These are phyloP conservation scores for Heliconius himera DNA, from an alignment of 1,140 invertebrate genomes.

Conservation along the genomic window DNA sequence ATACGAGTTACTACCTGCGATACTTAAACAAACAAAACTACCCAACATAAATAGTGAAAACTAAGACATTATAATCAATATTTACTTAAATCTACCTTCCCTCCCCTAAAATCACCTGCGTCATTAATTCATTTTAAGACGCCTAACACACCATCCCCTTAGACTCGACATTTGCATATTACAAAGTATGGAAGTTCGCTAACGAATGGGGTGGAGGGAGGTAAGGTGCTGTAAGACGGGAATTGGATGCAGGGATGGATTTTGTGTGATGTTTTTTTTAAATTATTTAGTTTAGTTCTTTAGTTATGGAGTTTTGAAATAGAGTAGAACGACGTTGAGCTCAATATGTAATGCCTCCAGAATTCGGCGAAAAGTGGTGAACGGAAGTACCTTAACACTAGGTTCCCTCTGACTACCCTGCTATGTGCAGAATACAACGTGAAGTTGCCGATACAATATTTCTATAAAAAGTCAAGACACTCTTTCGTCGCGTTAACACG, in stretches of 20 bases:
- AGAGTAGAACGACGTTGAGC: too few relatives aligned
- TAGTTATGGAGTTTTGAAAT: too few relatives aligned
- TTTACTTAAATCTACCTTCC: slow-evolving; percentile 32
- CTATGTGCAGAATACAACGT: too few relatives aligned
- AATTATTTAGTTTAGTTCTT: not conserved
- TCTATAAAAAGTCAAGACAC: too few relatives aligned
- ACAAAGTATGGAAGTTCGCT: slow-evolving; percentile 81
- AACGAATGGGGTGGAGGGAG: slow-evolving; percentile 62
- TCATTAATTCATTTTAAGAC: slow-evolving; percentile 82
- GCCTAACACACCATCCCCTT: slow-evolving; percentile 66
- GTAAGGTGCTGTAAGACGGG: slow-evolving; percentile 70
- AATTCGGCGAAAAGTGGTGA: too few relatives aligned
- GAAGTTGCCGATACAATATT: too few relatives aligned
- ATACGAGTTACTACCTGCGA: too few relatives aligned
- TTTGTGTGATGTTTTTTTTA: slow-evolving; percentile 22
- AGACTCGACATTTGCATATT: slow-evolving; percentile 79
- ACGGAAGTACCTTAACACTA: too few relatives aligned
- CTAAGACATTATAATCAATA: slow-evolving; percentile 42
- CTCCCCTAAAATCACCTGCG: slow-evolving; percentile 67
- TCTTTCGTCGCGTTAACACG: too few relatives aligned
- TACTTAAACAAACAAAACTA: slow-evolving; percentile 19
- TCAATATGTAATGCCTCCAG: too few relatives aligned
- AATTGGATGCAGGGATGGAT: slow-evolving; percentile 68
- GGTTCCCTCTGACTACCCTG: too few relatives aligned
- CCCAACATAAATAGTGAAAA: slow-evolving; percentile 22